Base-by-base conservation (phyloP, 2,797 vertebrate genomes). In the Mormyrus hasselquistii region DNA sequence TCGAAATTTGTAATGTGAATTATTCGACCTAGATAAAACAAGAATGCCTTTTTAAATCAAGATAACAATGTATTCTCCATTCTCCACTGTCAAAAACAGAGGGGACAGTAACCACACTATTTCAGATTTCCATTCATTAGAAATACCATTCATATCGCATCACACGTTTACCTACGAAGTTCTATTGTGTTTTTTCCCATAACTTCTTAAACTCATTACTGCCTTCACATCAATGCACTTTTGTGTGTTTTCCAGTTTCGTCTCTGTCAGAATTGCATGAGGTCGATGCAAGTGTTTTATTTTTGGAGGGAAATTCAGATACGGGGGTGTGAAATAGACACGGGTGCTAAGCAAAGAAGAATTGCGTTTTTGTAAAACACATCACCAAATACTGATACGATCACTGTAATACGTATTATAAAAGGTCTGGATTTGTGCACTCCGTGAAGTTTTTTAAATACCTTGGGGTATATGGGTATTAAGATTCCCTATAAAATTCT, bases 391-490 rank as follows among this genome's bases (percentile, higher is more conserved):
- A 92, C 93, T 88, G 89, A 93, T 92, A 92, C 91, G 93, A 87
- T 88, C 55, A 87, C 86, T 88, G 89, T 93, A 93, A 92, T 94
- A 87, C 91, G 90, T 89, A 90, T 65, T 91, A 90, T 53, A 90
- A 91, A 90, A 92, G 92, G 91, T 92, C 90, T 92, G 92, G 91
- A 91, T 93, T 92, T 79, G 91, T 94, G 92, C 89, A 91, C 89
- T 92, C 53, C 22, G 47, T 91, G 87, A 91, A 93, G 92, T 94
- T 94, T 94, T 95, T 95, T 88, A 94, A 95, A 95, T 93, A 91
- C 93, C 94, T 93, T 85, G 34, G 91, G 92, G 93, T 92, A 92
- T 93, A 90, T 88, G 90, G 92, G 93, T 90, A 93, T 92, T 93
- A 94, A 93, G 91, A 93, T 93, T 94, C 95, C 94, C 90, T 90